Conservation (phyloP, 1,140 invertebrate genomes). For the Aphis craccivora region DNA sequence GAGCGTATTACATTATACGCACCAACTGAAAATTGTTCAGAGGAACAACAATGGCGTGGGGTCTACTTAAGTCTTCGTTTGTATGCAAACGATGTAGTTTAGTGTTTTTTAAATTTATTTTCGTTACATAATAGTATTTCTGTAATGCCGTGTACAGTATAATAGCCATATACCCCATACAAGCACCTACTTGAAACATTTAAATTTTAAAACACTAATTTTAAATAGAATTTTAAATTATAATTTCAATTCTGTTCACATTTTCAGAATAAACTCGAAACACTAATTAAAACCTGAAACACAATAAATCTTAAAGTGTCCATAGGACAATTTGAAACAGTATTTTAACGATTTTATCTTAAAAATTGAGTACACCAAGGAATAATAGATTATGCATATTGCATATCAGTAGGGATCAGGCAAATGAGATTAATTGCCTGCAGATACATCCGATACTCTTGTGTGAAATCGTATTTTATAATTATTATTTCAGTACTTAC, state of each 20-base stretch:
- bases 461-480: not conserved
- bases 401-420: not conserved
- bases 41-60: not conserved
- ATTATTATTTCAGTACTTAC: not conserved
- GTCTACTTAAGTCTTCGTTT: constrained; percentile 13
- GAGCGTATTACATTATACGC: not conserved
- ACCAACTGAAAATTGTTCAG: constrained; percentile 10
- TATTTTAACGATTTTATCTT: not conserved
- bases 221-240: not conserved
- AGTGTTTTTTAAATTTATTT: constrained; percentile 25
- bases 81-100: constrained; percentile 18
- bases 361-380: not conserved
- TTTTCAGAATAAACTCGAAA: not conserved
- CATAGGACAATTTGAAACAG: not conserved
- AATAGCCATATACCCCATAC: not conserved
- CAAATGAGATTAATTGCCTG: not conserved
- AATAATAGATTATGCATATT: not conserved
- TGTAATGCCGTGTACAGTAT: not conserved
- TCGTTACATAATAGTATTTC: not conserved
- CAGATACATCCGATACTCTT: not conserved
- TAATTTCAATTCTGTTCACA: not conserved
- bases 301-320: not conserved
- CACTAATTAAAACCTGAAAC: not conserved
- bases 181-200: not conserved
- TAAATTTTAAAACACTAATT: constrained; percentile 13